These are phyloP conservation scores for Sarotherodon lohbergeri DNA, from an alignment of 2,113 vertebrate species.

Conservation along the genomic window DNA sequence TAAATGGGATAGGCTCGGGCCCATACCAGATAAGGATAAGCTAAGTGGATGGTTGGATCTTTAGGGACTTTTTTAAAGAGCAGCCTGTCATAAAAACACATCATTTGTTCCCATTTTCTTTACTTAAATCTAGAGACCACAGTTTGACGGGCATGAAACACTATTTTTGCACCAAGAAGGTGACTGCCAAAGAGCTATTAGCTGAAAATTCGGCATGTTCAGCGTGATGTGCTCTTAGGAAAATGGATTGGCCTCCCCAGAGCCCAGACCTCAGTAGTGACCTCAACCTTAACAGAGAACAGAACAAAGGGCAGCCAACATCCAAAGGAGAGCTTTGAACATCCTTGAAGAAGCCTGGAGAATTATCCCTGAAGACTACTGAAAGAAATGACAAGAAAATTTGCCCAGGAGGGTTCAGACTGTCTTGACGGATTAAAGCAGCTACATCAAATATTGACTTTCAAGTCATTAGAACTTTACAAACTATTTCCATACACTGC, in stretches of 20 bases:
- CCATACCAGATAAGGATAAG: neutral
- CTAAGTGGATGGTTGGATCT: neutral
- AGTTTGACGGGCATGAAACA: neutral
- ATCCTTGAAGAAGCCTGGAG: neutral
- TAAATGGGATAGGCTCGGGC: neutral
- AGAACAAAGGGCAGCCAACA: neutral
- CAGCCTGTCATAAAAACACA: neutral
- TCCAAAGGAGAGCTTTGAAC: neutral
- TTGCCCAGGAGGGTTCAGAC: neutral
- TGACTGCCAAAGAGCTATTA: neutral
- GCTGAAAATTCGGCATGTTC: neutral
- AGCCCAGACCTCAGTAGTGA: neutral
- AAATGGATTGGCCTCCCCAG: neutral
- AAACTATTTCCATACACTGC: neutral
- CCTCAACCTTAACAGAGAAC: neutral
- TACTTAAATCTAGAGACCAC: neutral
- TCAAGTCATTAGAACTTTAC: neutral
- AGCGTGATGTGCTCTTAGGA: neutral
- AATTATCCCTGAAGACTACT: neutral
- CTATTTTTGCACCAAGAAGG: neutral
- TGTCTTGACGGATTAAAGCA: neutral
- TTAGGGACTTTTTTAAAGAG: neutral
- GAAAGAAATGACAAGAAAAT: neutral
- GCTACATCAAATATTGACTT: neutral
- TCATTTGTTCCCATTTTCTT: neutral